Percentiles rank a stretch among this genome's conserved stretches.
phyloP scores from a whole-genome alignment of 2,797 vertebrate genomes.

The Lagodon rhomboides region DNA sequence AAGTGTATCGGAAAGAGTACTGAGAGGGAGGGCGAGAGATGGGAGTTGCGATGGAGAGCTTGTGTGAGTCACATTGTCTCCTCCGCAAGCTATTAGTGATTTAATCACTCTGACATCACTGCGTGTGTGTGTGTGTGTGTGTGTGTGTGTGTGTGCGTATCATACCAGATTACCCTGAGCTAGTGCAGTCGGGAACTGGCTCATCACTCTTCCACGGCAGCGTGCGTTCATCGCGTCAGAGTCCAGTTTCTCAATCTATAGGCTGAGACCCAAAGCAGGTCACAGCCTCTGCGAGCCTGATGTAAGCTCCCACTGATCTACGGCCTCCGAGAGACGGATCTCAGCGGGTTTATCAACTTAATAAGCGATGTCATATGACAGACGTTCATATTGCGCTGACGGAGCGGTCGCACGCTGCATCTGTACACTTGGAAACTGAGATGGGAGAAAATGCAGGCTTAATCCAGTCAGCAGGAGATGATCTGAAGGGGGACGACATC shows the following conservation, averaged over 20 bases:
- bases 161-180: slow-evolving; percentile 71
- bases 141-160: slow-evolving; percentile 46
- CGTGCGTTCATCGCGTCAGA: slow-evolving; percentile 55
- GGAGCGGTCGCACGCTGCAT: neutral
- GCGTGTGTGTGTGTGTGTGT: slow-evolving; percentile 36
- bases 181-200: slow-evolving; percentile 63
- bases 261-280: slow-evolving; percentile 44
- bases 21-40: slow-evolving; percentile 52
- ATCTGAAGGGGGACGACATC: no score
- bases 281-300: neutral
- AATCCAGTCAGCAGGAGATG: no score
- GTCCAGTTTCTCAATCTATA: slow-evolving; percentile 43
- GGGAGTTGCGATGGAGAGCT: slow-evolving; percentile 61
- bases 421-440: neutral
- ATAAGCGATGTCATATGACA: neutral
- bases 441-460: no score
- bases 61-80: slow-evolving; percentile 75
- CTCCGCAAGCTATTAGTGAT: slow-evolving; percentile 78
- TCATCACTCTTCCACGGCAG: slow-evolving; percentile 62
- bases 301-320: neutral
- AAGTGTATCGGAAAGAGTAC: slow-evolving; percentile 41
- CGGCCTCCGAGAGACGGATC: slow-evolving; percentile 1
- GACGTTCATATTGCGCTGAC: neutral
- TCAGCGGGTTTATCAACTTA: neutral
- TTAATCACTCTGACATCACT: slow-evolving; percentile 77